Evolutionary conservation across 1,140 invertebrate genomes (phyloP).

Genomic region (Lepidurus couesii): DNA sequence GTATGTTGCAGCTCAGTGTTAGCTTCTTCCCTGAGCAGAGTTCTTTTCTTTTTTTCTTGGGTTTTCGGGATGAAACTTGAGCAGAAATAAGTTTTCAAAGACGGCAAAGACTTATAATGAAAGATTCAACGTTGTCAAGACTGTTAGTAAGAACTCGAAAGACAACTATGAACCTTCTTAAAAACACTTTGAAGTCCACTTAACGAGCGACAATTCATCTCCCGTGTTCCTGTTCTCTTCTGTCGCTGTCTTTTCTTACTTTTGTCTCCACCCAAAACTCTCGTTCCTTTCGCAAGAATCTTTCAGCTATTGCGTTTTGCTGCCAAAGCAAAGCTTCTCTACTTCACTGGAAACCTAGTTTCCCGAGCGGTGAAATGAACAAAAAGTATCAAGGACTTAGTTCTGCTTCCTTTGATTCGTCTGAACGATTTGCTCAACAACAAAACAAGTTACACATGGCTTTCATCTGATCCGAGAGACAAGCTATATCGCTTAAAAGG

Average conservation of each 20-base stretch:
- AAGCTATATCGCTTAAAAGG: no score
- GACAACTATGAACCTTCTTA: background rate
- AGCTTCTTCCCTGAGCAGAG: no score
- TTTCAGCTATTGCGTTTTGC: background rate
- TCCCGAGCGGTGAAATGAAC: no score
- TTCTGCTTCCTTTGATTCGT: no score
- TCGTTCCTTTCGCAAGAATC: background rate
- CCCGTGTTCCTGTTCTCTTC: background rate
- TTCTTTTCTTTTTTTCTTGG: no score
- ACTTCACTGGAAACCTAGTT: no score
- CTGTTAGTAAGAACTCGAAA: background rate
- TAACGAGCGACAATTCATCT: slow-evolving; percentile 9
- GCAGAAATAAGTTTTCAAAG: background rate
- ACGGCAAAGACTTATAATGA: background rate
- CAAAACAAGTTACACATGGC: no score
- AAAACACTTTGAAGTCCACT: background rate
- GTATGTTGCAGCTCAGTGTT: background rate
- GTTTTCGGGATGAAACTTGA: background rate
- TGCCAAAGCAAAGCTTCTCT: no score
- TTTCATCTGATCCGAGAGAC: no score
- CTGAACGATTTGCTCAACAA: no score
- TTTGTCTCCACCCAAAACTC: background rate
- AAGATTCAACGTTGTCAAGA: background rate
- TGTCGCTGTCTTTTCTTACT: background rate
- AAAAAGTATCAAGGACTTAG: no score